Conservation (phyloP, 2,797 vertebrate species). For the Sebastes umbrosus region DNA sequence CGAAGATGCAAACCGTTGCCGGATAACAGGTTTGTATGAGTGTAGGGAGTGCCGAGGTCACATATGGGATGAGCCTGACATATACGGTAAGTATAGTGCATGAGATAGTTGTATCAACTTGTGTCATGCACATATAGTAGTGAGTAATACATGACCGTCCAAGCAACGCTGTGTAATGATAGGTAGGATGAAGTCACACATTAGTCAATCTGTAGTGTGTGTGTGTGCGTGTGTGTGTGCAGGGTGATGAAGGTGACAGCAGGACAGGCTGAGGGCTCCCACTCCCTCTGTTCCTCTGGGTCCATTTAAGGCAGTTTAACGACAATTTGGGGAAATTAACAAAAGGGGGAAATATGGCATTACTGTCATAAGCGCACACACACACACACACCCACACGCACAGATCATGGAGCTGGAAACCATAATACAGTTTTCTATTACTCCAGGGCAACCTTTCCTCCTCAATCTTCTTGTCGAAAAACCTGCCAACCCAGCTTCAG, state of each 20-base stretch:
- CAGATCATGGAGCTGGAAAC: conserved; percentile 35
- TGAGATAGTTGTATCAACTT: background rate
- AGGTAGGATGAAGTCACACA: conserved; percentile 15
- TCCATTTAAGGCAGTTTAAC: conserved; percentile 46
- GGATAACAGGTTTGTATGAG: background rate
- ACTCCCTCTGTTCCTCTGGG: conserved; percentile 24
- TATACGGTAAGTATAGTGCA: background rate
- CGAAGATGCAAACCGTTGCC: background rate
- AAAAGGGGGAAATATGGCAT: conserved; percentile 8
- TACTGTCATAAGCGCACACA: conserved; percentile 1
- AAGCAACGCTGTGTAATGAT: background rate
- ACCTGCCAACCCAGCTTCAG: conserved; percentile 33
- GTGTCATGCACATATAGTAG: background rate
- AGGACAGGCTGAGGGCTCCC: background rate
- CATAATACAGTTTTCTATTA: conserved; percentile 43
- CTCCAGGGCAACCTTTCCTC: conserved; percentile 44
- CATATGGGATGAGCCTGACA: background rate
- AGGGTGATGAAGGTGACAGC: conserved; percentile 14
- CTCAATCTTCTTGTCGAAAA: conserved; percentile 57
- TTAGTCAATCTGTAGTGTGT: background rate
- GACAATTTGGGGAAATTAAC: conserved; percentile 48
- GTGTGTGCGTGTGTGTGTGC: background rate
- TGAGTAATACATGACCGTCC: background rate
- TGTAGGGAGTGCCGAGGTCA: background rate
- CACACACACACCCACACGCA: background rate